Percentiles rank a stretch among this genome's conserved stretches.
Conservation (phyloP, 92 coral and sea anemone genomes). For the Parazoanthus swiftii region DNA sequence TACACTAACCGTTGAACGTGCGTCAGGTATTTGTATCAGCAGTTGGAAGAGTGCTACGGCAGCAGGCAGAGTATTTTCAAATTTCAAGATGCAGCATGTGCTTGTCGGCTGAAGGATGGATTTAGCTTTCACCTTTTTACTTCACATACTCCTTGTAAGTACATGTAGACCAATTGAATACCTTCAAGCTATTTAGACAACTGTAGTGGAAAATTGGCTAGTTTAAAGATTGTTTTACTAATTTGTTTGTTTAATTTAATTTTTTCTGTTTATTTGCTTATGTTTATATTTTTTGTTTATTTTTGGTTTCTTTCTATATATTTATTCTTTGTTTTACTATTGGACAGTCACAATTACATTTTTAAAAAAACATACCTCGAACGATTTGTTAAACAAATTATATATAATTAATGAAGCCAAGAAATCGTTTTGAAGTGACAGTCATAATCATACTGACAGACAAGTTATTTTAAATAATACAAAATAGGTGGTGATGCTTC, state of each 20-base stretch:
- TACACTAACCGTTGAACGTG: background rate
- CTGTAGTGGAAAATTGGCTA: background rate
- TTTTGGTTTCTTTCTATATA: too few relatives aligned
- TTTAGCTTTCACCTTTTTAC: conserved; percentile 85
- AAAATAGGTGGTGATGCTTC: conserved; percentile 96
- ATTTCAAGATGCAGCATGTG: conserved; percentile 34
- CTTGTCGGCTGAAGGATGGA: conserved; percentile 71
- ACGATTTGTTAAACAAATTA: too few relatives aligned
- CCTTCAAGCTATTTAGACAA: background rate
- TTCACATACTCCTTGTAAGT: conserved; percentile 98
- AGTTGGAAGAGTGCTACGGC: conserved; percentile 61
- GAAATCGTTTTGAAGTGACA: too few relatives aligned
- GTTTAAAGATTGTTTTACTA: too few relatives aligned
- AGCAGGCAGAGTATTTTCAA: conserved; percentile 55
- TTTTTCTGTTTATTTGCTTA: too few relatives aligned
- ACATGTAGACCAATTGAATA: background rate
- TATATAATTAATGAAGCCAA: too few relatives aligned
- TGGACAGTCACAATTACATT: too few relatives aligned
- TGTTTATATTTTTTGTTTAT: too few relatives aligned
- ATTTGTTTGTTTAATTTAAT: too few relatives aligned
- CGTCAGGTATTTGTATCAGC: conserved; percentile 80
- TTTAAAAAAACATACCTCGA: too few relatives aligned
- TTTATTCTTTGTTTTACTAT: too few relatives aligned
- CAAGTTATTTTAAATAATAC: background rate
- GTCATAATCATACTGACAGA: background rate